Base-by-base conservation (phyloP, 2,797 vertebrate genomes). In the Macrochelys suwanniensis region DNA sequence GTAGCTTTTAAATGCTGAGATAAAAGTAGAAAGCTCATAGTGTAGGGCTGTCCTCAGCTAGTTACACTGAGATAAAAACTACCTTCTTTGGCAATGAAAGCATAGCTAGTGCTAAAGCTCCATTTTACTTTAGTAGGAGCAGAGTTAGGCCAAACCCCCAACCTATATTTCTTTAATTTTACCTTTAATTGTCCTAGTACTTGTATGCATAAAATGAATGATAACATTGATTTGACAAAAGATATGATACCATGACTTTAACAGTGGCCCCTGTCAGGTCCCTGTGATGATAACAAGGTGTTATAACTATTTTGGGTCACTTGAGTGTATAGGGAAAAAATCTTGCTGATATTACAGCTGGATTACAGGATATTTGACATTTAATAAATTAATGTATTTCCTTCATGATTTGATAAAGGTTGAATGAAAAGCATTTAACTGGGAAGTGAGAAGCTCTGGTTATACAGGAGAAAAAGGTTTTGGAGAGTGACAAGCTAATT, bases 381-480 rank as follows among this genome's bases (percentile, higher is more conserved):
- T 80, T 74, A 23, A 37, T 51, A 53, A 78, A 81, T 61, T 33
- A 54, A 76, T 57, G 47, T 80, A 21, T 33, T 84, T 84, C 59
- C 11, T 50, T 11, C 5, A 6, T 23, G 87, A 81, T 95, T 92
- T 74, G 28, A 85, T 56, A 45, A 31, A 50, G 85, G 94, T 80
- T 78, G 59, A 87, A 93, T 89, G 89, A 89, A 84, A 93, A 94
- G 93, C 77, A 84, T 94, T 85, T 97, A 96, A 97, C 95, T 95
- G 87, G 82, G 93, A 94, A 95, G 94, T 97, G 77, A 82, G 90
- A 80, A 81, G 94, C 87, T 94, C 90, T 84, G 53, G 91, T 11
- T 93, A 83, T 94, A 51, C 16, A 89, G 90, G 80, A 96, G 93
- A 95, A 96, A 95, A 96, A 96, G 96, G 94, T 96, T 97, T 96